Conservation (phyloP, 2,888 invertebrate genomes). For the Phengaris arion region DNA sequence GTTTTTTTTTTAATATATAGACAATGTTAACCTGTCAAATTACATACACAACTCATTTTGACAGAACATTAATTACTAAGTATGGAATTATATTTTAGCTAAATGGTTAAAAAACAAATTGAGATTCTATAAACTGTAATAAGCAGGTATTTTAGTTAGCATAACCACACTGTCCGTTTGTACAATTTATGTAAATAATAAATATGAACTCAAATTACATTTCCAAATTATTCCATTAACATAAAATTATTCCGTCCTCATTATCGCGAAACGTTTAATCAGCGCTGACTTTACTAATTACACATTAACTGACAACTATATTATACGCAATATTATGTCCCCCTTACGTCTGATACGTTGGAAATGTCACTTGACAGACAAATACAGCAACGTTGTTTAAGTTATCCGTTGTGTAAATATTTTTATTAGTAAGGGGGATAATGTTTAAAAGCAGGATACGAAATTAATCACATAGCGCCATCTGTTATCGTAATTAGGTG, state of each 20-base stretch:
- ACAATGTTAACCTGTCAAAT: not conserved
- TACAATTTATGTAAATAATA: not conserved
- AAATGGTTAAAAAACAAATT: no score
- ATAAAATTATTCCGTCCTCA: not conserved
- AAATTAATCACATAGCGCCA: not conserved
- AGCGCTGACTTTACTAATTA: not conserved
- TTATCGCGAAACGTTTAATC: not conserved
- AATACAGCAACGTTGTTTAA: no score
- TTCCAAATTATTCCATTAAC: not conserved
- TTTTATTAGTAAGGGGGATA: no score
- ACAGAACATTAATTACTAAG: constrained; percentile 7
- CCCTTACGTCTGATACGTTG: no score
- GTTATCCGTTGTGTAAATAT: no score
- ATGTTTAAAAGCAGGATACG: not conserved
- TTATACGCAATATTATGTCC: not conserved
- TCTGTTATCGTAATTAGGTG: not conserved
- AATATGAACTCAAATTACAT: not conserved
- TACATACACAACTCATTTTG: not conserved
- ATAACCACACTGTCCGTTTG: not conserved
- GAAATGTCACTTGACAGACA: no score
- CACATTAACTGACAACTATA: constrained; percentile 1
- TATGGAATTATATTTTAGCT: not conserved
- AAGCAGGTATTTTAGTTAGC: no score
- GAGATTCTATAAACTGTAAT: no score
- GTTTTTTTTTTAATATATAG: not conserved